Evolutionary conservation across 1,140 invertebrate genomes (phyloP), one percentile per base, ranked within the genome.

Genomic region (Cataglyphis hispanica): DNA sequence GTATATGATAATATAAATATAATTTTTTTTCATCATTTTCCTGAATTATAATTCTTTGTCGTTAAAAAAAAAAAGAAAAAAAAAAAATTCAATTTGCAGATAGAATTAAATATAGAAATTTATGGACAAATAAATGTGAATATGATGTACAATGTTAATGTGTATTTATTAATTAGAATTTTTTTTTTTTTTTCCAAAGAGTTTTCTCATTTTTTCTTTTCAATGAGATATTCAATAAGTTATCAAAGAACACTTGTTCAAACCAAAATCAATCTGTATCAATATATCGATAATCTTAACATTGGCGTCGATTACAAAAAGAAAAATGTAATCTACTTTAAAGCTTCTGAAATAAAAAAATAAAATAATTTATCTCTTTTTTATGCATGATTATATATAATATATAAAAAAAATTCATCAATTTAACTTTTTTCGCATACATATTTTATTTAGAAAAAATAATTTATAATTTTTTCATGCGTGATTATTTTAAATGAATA

Each of bases 241-340:
- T 56, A 67, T 67, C 31, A 22, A 56, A 56, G 53, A 80, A 69
- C 77, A 80, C 64, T 69, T 80, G 77, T 58, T 40, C 22, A 80
- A 80, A 19, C 16, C 22, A 25, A 80, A 40, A 80, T 80, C 77
- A 56, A 67, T 80, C 77, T 80, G 77, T 80, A 69, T 80, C 77
- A 80, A 80, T 80, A 80, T 11, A 40, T n/a, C 7, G 64, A 58
- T 80, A 80, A 69, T 80, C 31, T 67, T n/a, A 3, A 6, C 6
- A 70, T 5, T 69, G 16, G 1, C 22, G 13, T 34, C n/a, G n/a
- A 43, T 50, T 27, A 27, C 34, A 34, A 8, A 11, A 53, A 27
- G 4, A 25, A 2, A 46, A 56, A 40, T n/a, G 58, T 27, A 58
- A 37, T 7, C 53, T 66, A 25, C 7, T 46, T 34, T 6, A 53